Conservation (phyloP, 2,888 invertebrate genomes). For the Erebia epiphron region DNA sequence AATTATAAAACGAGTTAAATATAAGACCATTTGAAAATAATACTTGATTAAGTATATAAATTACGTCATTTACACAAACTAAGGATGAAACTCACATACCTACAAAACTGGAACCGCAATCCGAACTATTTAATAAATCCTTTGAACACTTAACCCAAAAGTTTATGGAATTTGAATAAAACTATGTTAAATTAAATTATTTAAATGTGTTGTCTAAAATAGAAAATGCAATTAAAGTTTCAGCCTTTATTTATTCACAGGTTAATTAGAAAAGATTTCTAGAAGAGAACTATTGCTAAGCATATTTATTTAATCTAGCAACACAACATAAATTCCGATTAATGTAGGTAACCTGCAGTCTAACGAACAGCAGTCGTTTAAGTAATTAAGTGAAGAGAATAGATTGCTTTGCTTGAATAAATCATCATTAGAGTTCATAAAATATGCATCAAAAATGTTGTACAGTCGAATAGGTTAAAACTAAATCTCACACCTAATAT, state of each 20-base stretch:
- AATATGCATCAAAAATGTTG: no score
- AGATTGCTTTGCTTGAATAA: no score
- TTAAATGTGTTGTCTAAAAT: slow-evolving; percentile 11
- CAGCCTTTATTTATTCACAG: neutral
- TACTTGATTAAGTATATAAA: slow-evolving; percentile 10
- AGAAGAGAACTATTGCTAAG: no score
- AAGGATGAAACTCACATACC: slow-evolving; percentile 13
- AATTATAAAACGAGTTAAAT: slow-evolving; percentile 1
- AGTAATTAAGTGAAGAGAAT: no score
- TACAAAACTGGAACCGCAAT: slow-evolving; percentile 27
- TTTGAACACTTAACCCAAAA: slow-evolving; percentile 30
- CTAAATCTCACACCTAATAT: no score
- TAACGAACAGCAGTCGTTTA: no score
- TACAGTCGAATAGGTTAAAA: no score
- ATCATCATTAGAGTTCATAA: no score
- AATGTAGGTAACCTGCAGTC: no score
- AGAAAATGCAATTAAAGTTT: neutral
- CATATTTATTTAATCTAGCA: no score
- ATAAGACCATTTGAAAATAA: neutral
- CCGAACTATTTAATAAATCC: slow-evolving; percentile 34
- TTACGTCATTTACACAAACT: slow-evolving; percentile 12
- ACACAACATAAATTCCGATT: no score
- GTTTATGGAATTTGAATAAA: slow-evolving; percentile 29
- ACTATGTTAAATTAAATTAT: slow-evolving; percentile 19
- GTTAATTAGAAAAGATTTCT: no score